Evolutionary conservation across 2,888 invertebrate species (phyloP).

Genomic region (Acanthosepion pharaonis): DNA sequence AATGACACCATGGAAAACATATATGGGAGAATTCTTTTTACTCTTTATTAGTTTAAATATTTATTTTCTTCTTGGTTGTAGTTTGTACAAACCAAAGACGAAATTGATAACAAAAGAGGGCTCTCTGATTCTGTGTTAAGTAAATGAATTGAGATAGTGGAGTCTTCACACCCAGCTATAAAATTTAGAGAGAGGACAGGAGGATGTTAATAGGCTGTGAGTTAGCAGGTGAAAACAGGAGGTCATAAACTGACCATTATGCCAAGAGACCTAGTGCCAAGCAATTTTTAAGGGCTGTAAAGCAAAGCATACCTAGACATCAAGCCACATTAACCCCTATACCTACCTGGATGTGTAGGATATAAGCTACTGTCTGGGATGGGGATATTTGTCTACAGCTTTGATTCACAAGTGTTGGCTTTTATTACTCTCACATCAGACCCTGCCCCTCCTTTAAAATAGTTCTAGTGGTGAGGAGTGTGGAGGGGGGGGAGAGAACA

Average conservation of each 20-base stretch:
- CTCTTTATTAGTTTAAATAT: neutral
- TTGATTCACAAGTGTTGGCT: slow-evolving; percentile 14
- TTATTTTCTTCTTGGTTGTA: neutral
- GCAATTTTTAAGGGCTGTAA: neutral
- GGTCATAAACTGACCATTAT: neutral
- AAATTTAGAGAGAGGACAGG: neutral
- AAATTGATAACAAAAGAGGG: neutral
- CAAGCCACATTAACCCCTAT: neutral
- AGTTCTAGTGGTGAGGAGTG: neutral
- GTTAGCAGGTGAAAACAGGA: neutral
- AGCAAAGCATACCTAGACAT: neutral
- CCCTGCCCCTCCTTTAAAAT: neutral
- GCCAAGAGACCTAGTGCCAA: neutral
- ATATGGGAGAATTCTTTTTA: neutral
- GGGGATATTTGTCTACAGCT: neutral
- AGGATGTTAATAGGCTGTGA: neutral
- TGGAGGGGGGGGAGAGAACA: neutral
- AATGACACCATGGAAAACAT: neutral
- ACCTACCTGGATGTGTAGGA: neutral
- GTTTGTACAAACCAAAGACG: neutral
- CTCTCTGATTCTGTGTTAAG: neutral
- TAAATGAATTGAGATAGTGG: neutral
- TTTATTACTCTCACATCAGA: neutral
- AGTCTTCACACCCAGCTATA: neutral
- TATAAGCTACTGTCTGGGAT: neutral